Conservation (phyloP, 2,113 vertebrate genomes). For the Gyps fulvus region DNA sequence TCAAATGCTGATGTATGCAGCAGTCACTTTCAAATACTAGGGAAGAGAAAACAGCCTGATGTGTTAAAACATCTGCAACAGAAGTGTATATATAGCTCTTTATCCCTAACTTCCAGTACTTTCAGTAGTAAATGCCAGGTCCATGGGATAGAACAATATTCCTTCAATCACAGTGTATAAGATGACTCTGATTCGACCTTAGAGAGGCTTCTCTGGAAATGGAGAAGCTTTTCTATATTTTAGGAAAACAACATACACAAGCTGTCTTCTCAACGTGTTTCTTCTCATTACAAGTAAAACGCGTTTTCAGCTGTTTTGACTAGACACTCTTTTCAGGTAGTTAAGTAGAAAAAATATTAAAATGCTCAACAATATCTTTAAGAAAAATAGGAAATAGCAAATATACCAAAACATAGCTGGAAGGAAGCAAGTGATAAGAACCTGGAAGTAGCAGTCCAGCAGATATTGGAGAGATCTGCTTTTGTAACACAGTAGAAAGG, state of each 20-base stretch:
- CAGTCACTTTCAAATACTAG: not conserved
- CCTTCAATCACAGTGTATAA: not conserved
- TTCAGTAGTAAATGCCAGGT: not conserved
- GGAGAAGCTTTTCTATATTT: not conserved
- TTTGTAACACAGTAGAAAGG: not conserved
- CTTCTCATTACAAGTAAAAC: not conserved
- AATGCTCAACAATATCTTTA: not conserved
- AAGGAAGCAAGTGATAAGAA: not conserved
- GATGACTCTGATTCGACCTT: not conserved
- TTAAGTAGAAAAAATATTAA: not conserved
- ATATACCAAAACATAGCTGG: not conserved
- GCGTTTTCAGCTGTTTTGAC: not conserved
- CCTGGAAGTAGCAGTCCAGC: not conserved
- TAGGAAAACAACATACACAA: not conserved
- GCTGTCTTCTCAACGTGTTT: not conserved
- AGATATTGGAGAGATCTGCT: not conserved
- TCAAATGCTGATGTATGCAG: slow-evolving; percentile 28
- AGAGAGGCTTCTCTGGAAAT: not conserved
- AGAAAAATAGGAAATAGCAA: not conserved
- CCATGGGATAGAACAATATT: not conserved
- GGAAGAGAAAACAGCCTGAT: not conserved
- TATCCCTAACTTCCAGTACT: not conserved
- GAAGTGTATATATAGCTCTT: not conserved
- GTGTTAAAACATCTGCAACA: not conserved
- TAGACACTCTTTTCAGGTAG: not conserved